Conservation (phyloP, 2,888 invertebrate species). For the Ochropacha duplaris region DNA sequence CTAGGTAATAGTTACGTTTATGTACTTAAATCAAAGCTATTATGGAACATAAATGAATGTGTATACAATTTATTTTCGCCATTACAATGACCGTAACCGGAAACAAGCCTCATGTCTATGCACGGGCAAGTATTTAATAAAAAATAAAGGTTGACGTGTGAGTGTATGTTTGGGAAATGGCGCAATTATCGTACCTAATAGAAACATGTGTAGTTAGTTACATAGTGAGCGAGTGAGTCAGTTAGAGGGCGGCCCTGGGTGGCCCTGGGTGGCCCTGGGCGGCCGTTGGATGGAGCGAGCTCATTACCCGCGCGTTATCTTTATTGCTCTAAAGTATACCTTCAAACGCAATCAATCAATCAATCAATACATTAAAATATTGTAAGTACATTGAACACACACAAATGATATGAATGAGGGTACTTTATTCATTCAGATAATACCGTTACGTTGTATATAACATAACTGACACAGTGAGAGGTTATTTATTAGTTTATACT, state of each 20-base stretch:
- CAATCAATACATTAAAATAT: not conserved
- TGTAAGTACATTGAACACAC: not conserved
- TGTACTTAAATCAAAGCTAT: too few species aligned
- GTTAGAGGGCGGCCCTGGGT: too few species aligned
- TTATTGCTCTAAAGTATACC: not conserved
- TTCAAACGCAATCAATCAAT: not conserved
- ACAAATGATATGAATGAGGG: not conserved
- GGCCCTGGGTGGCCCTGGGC: too few species aligned
- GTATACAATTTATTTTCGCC: not conserved
- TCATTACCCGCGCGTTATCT: not conserved
- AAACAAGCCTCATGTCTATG: not conserved
- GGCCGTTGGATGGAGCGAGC: not conserved
- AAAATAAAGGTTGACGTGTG: not conserved
- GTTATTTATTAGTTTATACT: too few species aligned
- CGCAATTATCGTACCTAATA: not conserved
- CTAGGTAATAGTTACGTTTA: too few species aligned
- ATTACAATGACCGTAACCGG: not conserved
- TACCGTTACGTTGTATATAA: too few species aligned
- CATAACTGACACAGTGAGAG: too few species aligned
- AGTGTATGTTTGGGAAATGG: not conserved
- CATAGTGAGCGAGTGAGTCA: too few species aligned
- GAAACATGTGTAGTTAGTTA: too few species aligned
- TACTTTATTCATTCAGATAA: not conserved
- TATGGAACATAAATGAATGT: too few species aligned
- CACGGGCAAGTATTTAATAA: not conserved